Percentiles rank a stretch among this genome's conserved stretches.
phyloP scores from a whole-genome alignment of 2,888 invertebrate species.

The Brenthis daphne region DNA sequence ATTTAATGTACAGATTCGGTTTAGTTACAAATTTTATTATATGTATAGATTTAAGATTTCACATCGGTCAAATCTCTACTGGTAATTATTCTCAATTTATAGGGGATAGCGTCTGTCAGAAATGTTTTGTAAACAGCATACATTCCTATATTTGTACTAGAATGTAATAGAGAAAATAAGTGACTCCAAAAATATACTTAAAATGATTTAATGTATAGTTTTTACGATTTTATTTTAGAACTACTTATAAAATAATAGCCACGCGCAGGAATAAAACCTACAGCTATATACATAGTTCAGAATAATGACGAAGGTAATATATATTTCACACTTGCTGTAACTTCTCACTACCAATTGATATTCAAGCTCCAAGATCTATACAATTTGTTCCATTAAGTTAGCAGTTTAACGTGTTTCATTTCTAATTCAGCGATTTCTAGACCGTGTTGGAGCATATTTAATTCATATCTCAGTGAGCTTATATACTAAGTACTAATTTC shows the following conservation, averaged over 20 bases:
- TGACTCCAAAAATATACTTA: no score
- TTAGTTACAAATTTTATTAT: no score
- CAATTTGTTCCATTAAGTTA: slow-evolving; percentile 19
- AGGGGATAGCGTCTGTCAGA: no score
- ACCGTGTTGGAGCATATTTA: slow-evolving; percentile 23
- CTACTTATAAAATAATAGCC: not conserved
- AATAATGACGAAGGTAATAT: not conserved
- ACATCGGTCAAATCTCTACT: no score
- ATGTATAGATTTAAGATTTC: no score
- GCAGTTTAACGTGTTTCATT: slow-evolving; percentile 17
- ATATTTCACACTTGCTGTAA: slow-evolving; percentile 3
- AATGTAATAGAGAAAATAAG: no score
- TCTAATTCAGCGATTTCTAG: slow-evolving; percentile 26
- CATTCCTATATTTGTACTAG: no score
- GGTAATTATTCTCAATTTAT: no score
- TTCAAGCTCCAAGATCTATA: slow-evolving; percentile 12
- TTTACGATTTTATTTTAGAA: no score
- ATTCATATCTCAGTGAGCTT: slow-evolving; percentile 26
- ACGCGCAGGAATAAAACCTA: not conserved
- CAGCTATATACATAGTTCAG: not conserved
- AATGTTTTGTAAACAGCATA: no score
- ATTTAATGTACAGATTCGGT: no score
- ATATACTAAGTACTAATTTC: slow-evolving; percentile 21
- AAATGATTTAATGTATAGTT: no score
- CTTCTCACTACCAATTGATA: slow-evolving; percentile 5